These are phyloP conservation scores for Chaitophorus viminalis DNA, from an alignment of 2,888 invertebrate species.

Conservation along the genomic window DNA sequence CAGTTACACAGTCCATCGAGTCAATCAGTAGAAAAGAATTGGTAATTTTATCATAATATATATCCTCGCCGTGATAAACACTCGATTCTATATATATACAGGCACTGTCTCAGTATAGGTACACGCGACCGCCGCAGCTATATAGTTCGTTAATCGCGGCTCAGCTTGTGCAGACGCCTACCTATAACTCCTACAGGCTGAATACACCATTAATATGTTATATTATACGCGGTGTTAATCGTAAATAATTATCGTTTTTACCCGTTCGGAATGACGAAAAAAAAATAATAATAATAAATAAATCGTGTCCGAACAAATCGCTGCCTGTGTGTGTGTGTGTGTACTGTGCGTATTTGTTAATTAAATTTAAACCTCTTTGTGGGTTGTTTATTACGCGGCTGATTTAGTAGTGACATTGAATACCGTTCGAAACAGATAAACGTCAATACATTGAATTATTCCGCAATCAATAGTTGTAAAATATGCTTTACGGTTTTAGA, in stretches of 20 bases:
- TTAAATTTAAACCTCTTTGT: constrained; percentile 31
- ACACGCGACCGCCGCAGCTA: no score
- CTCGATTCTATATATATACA: no score
- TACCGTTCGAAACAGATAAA: constrained; percentile 39
- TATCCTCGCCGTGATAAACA: no score
- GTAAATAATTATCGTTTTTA: constrained; percentile 19
- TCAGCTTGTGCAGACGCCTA: no score
- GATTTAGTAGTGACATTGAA: constrained; percentile 17
- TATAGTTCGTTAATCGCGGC: no score
- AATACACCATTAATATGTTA: background rate
- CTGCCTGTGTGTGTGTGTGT: background rate
- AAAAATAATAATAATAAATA: background rate
- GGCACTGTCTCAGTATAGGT: no score
- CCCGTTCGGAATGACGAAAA: background rate
- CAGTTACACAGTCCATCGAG: no score
- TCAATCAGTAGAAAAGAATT: no score
- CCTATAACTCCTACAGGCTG: background rate
- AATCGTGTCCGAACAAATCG: constrained; percentile 17
- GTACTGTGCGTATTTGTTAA: constrained; percentile 1
- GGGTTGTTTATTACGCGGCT: background rate
- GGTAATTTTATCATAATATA: no score
- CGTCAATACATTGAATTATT: constrained; percentile 46
- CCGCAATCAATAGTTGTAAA: constrained; percentile 30
- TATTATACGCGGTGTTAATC: background rate
- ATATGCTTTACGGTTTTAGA: constrained; percentile 38